Percentiles rank a stretch among this genome's conserved stretches.
These are phyloP conservation scores for Gari tellinella DNA, from an alignment of 2,888 invertebrate species.

Conservation along the genomic window DNA sequence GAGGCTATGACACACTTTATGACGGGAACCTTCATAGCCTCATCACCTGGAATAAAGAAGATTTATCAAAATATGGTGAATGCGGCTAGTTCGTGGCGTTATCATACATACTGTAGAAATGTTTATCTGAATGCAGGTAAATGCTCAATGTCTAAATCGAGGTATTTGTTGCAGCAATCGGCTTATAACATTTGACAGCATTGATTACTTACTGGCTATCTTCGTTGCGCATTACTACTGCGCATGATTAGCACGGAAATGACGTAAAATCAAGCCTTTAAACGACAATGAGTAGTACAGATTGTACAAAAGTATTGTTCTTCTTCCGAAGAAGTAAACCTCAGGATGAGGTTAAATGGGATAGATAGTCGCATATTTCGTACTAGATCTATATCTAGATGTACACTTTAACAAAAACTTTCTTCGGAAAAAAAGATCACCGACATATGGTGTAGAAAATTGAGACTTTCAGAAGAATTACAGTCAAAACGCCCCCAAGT, in stretches of 20 bases:
- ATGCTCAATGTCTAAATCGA: background rate
- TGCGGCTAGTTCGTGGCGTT: background rate
- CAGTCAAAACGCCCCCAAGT: too few species aligned
- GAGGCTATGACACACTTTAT: slow-evolving; percentile 73
- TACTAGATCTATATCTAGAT: too few species aligned
- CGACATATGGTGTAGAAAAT: too few species aligned
- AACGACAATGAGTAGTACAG: slow-evolving; percentile 32
- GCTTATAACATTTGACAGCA: slow-evolving; percentile 22
- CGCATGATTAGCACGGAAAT: slow-evolving; percentile 50
- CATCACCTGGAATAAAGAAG: slow-evolving; percentile 17
- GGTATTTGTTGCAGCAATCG: slow-evolving; percentile 28
- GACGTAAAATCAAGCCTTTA: slow-evolving; percentile 45
- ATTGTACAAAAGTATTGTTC: slow-evolving; percentile 12
- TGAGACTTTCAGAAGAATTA: too few species aligned
- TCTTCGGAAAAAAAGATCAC: too few species aligned
- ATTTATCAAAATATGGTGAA: slow-evolving; percentile 2
- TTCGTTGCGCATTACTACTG: slow-evolving; percentile 48
- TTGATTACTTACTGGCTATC: slow-evolving; percentile 51
- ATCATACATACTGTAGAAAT: slow-evolving; percentile 1
- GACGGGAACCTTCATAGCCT: slow-evolving; percentile 10
- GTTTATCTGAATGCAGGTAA: slow-evolving; percentile 17
- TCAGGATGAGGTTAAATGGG: background rate
- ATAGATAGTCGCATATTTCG: too few species aligned
- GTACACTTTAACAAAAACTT: too few species aligned
- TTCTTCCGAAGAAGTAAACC: background rate